These are phyloP conservation scores for Bujurquina vittata DNA, from an alignment of 2,113 vertebrate species.

Conservation along the genomic window DNA sequence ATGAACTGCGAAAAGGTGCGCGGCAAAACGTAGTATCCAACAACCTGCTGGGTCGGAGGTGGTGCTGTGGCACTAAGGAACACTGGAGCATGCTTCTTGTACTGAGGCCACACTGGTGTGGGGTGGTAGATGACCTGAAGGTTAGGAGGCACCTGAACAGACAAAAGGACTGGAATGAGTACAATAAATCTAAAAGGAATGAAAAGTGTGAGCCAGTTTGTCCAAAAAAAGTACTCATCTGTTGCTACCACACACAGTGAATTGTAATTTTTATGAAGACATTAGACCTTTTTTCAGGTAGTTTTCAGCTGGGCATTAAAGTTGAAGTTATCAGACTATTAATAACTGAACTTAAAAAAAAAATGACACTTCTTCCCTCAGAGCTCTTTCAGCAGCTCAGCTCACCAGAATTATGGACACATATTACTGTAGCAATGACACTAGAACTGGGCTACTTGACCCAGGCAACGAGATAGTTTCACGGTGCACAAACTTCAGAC, in stretches of 20 bases:
- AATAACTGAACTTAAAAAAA: no score
- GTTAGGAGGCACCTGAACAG: conserved; percentile 58
- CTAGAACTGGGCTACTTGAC: not conserved
- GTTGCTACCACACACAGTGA: no score
- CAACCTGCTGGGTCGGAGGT: conserved; percentile 59
- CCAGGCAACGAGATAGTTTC: not conserved
- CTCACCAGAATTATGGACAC: not conserved
- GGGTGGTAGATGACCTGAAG: conserved; percentile 78
- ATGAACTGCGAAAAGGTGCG: conserved; percentile 79
- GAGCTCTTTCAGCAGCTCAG: not conserved
- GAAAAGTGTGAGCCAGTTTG: not conserved
- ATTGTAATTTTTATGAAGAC: no score
- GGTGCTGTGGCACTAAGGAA: conserved; percentile 66
- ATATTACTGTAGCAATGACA: not conserved
- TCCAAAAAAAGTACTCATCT: not conserved
- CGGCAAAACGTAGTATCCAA: conserved; percentile 77
- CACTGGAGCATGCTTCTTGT: conserved; percentile 69
- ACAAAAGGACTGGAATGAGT: not conserved
- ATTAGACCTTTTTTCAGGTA: no score
- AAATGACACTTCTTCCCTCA: no score
- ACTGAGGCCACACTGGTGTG: conserved; percentile 72
- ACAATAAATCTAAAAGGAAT: not conserved
- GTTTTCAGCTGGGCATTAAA: not conserved
- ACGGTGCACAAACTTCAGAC: not conserved
- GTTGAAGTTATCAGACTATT: no score